phyloP scores from a whole-genome alignment of 2,888 invertebrate genomes.

The Lasioglossum malachurum region DNA sequence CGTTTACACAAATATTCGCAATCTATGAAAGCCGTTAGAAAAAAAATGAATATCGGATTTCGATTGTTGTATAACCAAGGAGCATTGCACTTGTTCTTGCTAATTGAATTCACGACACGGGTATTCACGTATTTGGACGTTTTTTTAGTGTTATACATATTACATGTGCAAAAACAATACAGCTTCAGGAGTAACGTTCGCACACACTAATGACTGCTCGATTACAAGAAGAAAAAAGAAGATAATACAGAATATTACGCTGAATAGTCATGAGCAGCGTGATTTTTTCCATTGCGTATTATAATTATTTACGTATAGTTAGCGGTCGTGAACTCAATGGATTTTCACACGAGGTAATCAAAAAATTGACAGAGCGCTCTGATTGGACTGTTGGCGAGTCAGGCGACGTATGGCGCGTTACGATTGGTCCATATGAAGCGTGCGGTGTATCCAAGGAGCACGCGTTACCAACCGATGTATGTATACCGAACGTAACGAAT shows the following conservation, averaged over 20 bases:
- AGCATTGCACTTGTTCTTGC: not conserved
- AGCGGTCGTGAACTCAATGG: slow-evolving; percentile 51
- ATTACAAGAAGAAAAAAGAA: not conserved
- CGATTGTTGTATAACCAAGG: not conserved
- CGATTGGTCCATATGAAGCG: slow-evolving; percentile 74
- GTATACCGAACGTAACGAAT: slow-evolving; percentile 42
- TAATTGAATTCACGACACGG: not conserved
- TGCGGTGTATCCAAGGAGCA: slow-evolving; percentile 75
- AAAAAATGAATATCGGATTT: not conserved
- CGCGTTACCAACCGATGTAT: slow-evolving; percentile 71
- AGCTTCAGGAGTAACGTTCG: not conserved
- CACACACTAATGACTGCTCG: not conserved
- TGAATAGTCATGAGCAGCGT: not conserved
- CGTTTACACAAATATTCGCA: not conserved
- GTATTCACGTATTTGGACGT: not conserved
- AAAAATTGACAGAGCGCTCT: slow-evolving; percentile 67
- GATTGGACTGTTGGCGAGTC: slow-evolving; percentile 79
- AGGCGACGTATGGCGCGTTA: slow-evolving; percentile 75
- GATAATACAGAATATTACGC: not conserved
- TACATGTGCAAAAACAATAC: not conserved
- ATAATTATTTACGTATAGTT: slow-evolving; percentile 43
- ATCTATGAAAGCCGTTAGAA: not conserved
- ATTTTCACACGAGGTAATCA: slow-evolving; percentile 68
- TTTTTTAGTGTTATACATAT: not conserved
- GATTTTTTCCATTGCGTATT: not conserved